A percentile compares a stretch with the other conserved stretches of the same genome.
These are phyloP conservation scores for Strongylocentrotus purpuratus DNA, from an alignment of 35 echinoderm and acorn worm genomes.

Conservation along the genomic window DNA sequence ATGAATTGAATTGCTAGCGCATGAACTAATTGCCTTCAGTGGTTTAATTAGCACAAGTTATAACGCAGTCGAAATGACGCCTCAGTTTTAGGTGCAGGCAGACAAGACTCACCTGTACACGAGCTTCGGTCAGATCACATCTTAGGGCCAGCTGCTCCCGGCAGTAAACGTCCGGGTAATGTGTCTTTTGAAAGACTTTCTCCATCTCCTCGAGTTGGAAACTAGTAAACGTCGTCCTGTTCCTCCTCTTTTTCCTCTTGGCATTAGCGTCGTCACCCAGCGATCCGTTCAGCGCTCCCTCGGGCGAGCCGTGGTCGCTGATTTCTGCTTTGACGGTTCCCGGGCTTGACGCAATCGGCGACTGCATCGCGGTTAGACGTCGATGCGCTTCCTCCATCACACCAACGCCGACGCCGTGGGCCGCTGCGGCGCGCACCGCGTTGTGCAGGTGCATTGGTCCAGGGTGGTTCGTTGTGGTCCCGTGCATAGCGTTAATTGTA, in stretches of 20 bases:
- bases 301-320: conserved; percentile 42
- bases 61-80: no score
- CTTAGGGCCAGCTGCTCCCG: conserved; percentile 90
- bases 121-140: conserved; percentile 89
- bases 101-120: conserved; percentile 82
- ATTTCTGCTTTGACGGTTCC: conserved; percentile 14
- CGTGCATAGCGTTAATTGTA: conserved; percentile 26
- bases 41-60: no score
- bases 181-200: conserved; percentile 98
- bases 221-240: conserved; percentile 97
- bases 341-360: conserved; percentile 28
- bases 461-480: not conserved
- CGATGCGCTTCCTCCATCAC: conserved; percentile 43
- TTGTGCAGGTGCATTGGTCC: conserved; percentile 43
- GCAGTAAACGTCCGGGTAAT: conserved; percentile 97
- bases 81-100: no score
- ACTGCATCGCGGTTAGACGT: not conserved
- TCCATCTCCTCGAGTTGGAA: conserved; percentile 98
- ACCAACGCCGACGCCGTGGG: conserved; percentile 1
- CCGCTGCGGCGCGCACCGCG: conserved; percentile 36
- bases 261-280: conserved; percentile 63
- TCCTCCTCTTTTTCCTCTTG: conserved; percentile 87
- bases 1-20: no score
- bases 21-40: no score
- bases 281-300: conserved; percentile 34